Conservation (phyloP, 2,888 invertebrate genomes). For the Laothoe populi region DNA sequence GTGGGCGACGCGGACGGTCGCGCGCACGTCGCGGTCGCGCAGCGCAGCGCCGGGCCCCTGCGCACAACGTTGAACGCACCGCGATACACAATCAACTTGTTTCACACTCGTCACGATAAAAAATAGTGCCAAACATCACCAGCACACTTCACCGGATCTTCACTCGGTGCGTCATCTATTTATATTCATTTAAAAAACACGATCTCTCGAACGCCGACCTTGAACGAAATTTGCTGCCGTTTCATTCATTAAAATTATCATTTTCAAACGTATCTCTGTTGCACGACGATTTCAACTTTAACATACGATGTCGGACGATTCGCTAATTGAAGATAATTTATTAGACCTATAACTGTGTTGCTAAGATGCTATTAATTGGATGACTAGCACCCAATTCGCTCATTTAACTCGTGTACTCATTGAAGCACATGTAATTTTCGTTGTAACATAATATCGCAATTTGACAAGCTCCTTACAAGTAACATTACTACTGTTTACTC, state of each 20-base stretch:
- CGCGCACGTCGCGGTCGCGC: conserved; percentile 70
- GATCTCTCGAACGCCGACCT: conserved; percentile 57
- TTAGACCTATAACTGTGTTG: conserved; percentile 50
- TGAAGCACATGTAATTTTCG: conserved; percentile 19
- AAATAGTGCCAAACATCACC: conserved; percentile 40
- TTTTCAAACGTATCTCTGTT: conserved; percentile 46
- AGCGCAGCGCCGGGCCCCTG: conserved; percentile 27
- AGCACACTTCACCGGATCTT: conserved; percentile 57
- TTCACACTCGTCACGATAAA: conserved; percentile 29
- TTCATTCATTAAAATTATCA: conserved; percentile 65
- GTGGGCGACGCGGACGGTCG: conserved; percentile 48
- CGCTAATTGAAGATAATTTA: conserved; percentile 63
- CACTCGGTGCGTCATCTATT: conserved; percentile 71
- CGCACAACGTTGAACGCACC: conserved; percentile 43
- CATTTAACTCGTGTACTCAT: conserved; percentile 41
- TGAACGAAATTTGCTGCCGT: conserved; percentile 57
- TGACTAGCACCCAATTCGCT: conserved; percentile 54
- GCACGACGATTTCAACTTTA: conserved; percentile 42
- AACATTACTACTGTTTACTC: not conserved
- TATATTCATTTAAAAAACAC: conserved; percentile 54
- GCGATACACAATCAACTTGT: conserved; percentile 54
- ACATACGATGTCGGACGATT: conserved; percentile 50
- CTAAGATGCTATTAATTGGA: conserved; percentile 55
- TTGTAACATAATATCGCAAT: not conserved
- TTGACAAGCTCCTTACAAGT: no score